Conservation (phyloP, 1,140 invertebrate species). For the Cherax destructor region DNA sequence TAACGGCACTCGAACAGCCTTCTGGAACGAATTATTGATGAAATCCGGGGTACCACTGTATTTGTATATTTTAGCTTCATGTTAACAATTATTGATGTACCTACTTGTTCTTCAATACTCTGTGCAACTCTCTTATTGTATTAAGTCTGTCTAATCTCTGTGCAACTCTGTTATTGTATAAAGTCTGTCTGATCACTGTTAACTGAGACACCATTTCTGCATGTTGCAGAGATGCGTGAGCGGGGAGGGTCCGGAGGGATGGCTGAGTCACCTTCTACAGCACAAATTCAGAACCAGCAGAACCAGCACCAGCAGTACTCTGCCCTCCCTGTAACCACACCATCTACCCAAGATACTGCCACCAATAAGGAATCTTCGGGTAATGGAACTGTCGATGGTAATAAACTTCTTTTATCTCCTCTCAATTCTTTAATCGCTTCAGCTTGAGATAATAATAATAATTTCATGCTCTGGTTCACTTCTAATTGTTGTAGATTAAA, state of each 20-base stretch:
- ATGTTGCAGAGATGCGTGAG: conserved; percentile 52
- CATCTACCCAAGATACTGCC: conserved; percentile 71
- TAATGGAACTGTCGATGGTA: conserved; percentile 60
- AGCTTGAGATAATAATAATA: background rate
- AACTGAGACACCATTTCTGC: background rate
- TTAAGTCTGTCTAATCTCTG: too few relatives aligned
- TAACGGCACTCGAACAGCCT: too few relatives aligned
- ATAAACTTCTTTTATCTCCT: background rate
- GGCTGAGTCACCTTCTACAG: conserved; percentile 83
- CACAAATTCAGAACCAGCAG: conserved; percentile 82
- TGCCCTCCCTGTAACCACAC: conserved; percentile 64
- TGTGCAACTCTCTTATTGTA: too few relatives aligned
- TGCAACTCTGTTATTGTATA: too few relatives aligned
- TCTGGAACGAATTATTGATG: too few relatives aligned
- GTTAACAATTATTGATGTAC: too few relatives aligned
- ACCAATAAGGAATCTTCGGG: conserved; percentile 74
- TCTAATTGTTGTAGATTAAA: too few relatives aligned
- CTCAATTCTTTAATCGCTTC: background rate
- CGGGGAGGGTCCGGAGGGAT: conserved; percentile 73
- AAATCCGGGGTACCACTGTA: too few relatives aligned
- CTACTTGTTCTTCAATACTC: too few relatives aligned
- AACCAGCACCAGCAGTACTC: conserved; percentile 71
- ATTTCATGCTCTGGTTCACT: too few relatives aligned
- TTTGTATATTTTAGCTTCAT: too few relatives aligned
- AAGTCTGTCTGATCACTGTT: too few relatives aligned